Evolutionary conservation across 2,113 vertebrate species (phyloP), one percentile per base, ranked within the genome.

Genomic region (Nesogale talazaci): DNA sequence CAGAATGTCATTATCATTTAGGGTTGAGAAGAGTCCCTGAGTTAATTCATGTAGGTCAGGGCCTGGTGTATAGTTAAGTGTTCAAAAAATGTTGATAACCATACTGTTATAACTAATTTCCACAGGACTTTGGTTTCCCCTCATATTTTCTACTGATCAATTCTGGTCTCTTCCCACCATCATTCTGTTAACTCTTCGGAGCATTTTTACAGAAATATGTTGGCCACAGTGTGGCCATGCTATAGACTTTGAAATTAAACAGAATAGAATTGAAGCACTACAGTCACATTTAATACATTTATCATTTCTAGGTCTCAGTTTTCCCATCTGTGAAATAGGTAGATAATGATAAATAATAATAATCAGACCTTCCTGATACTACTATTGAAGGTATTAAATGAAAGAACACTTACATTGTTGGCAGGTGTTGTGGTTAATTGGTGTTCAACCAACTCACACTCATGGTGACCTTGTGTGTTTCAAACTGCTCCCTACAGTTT

Each of bases 121-220:
- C 23, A 3, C 17, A 56, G 52, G 27, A 29, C 63, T 75, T 85
- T 76, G 16, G 36, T 27, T 23, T 72, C 70, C 74, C 27, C 36
- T 12, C 80, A 52, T 8, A 40, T 83, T 84, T 91, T 76, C 63
- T 85, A 56, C 46, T 78, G 25, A 63, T 22, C 2, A 25, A 25
- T 27, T 5, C 34, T 75, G 27, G 65, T 19, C 19, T 61, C 6
- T 6, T 29, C 8, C 27, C 31, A 27, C 36, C 10, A 27, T 29
- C 15, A n/a, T 75, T 56, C 40, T 19, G 23, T 65, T 42, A 63
- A 75, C 3, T 75, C 29, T 80, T 69, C 15, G 72, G 29, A 20
- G 56, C 6, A n/a, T 16, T 93, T 93, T 95, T 84, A 77, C 40
- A 23, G 83, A 90, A 77, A 86, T 31, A 84, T 81, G 74, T 17